Conservation (phyloP, 2,888 invertebrate genomes). For the Crossocerus cetratus region DNA sequence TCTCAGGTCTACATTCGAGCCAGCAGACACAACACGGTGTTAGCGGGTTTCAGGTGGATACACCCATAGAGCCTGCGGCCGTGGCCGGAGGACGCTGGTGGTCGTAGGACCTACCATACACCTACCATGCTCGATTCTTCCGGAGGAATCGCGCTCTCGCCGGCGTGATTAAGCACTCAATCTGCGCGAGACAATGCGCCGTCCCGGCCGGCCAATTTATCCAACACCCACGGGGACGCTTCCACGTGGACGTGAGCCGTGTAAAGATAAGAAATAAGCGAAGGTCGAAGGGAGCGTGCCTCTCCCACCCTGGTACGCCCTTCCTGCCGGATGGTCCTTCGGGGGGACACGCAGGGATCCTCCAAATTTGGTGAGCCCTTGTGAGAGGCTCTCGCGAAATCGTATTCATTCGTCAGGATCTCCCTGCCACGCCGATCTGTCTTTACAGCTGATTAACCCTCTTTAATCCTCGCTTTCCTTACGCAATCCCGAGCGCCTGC, state of each 20-base stretch:
- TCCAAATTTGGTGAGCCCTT: constrained; percentile 43
- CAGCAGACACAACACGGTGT: background rate
- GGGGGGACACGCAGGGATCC: constrained; percentile 14
- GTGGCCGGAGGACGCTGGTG: constrained; percentile 1
- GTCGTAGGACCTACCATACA: constrained; percentile 5
- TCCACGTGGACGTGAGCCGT: constrained; percentile 52
- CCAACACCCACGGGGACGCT: constrained; percentile 70
- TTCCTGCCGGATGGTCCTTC: background rate
- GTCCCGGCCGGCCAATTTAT: constrained; percentile 72
- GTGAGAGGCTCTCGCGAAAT: constrained; percentile 13
- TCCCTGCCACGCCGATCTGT: background rate
- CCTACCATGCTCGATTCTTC: constrained; percentile 55
- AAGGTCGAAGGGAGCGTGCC: constrained; percentile 37
- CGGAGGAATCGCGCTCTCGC: constrained; percentile 52
- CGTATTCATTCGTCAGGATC: constrained; percentile 18
- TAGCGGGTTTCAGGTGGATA: too few relatives aligned
- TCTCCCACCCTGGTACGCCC: background rate
- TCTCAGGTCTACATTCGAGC: constrained; percentile 4
- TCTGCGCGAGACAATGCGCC: constrained; percentile 71
- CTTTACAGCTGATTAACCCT: background rate
- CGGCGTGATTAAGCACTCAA: constrained; percentile 71
- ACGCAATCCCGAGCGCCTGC: too few relatives aligned
- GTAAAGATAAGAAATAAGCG: constrained; percentile 57
- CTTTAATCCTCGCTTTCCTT: background rate
- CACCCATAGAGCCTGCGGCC: too few relatives aligned